A percentile compares a stretch with the other conserved stretches of the same genome.
phyloP scores from a whole-genome alignment of 2,797 vertebrate species.

The Brotula barbata region DNA sequence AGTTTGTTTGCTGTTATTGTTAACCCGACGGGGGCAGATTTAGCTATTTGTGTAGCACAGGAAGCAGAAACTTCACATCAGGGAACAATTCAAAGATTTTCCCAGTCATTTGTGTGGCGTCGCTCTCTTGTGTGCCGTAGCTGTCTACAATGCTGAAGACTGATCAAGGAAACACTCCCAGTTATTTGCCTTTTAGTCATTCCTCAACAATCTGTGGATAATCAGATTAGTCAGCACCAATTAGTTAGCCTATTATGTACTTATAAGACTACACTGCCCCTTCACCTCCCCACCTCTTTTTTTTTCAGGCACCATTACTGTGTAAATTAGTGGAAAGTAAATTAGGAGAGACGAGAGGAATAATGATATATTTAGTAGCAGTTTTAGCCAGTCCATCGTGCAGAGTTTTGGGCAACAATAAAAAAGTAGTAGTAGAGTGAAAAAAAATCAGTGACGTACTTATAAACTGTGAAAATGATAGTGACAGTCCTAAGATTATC shows the following conservation, averaged over 20 bases:
- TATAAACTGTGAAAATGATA: too few relatives aligned
- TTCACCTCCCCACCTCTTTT: too few relatives aligned
- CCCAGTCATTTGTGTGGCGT: background rate
- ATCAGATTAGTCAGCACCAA: slow-evolving; percentile 32
- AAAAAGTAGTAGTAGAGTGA: too few relatives aligned
- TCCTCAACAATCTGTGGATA: slow-evolving; percentile 15
- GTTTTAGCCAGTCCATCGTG: too few relatives aligned
- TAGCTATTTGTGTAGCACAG: slow-evolving; percentile 5
- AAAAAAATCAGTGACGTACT: too few relatives aligned
- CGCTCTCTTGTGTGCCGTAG: slow-evolving; percentile 1
- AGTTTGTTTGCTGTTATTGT: slow-evolving; percentile 49
- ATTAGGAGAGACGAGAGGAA: too few relatives aligned
- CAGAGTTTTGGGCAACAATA: too few relatives aligned
- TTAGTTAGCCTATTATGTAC: background rate
- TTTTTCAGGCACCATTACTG: too few relatives aligned
- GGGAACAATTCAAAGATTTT: slow-evolving; percentile 18
- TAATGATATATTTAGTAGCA: too few relatives aligned
- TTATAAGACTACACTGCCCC: background rate
- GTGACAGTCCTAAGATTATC: too few relatives aligned
- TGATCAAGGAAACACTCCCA: slow-evolving; percentile 10
- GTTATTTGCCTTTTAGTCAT: slow-evolving; percentile 21
- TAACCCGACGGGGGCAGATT: slow-evolving; percentile 17
- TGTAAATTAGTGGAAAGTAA: too few relatives aligned
- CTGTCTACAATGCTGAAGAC: too few relatives aligned
- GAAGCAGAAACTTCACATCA: slow-evolving; percentile 24